phyloP scores from a whole-genome alignment of 2,797 vertebrate genomes.

The Xiphophorus birchmanni region DNA sequence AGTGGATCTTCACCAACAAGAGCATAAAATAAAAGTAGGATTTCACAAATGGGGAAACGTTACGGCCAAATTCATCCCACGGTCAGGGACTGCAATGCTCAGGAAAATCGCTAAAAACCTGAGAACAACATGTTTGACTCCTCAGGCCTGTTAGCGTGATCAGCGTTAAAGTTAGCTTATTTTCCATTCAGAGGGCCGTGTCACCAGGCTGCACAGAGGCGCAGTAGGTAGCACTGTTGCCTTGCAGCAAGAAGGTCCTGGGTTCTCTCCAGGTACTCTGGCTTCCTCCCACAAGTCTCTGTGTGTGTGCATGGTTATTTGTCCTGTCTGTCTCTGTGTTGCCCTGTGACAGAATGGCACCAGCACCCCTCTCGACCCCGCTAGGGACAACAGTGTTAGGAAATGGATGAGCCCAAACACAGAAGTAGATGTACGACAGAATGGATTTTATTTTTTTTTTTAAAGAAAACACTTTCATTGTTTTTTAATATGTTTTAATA shows the following conservation, averaged over 20 bases:
- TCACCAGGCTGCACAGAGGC: not conserved
- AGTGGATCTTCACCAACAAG: not conserved
- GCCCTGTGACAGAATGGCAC: too few species aligned
- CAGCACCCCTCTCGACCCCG: too few species aligned
- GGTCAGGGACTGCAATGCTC: not conserved
- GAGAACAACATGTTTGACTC: not conserved
- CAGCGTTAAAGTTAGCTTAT: not conserved
- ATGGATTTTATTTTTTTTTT: too few species aligned
- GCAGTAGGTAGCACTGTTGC: too few species aligned
- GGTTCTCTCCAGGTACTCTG: too few species aligned
- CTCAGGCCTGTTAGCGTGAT: not conserved
- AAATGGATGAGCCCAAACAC: not conserved
- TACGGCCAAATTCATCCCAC: not conserved
- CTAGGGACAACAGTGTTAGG: too few species aligned
- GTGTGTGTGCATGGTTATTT: too few species aligned
- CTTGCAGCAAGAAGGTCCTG: too few species aligned
- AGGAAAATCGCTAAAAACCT: not conserved
- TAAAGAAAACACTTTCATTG: not conserved
- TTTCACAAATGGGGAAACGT: not conserved
- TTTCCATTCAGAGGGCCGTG: not conserved
- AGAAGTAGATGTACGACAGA: not conserved
- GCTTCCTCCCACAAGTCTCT: too few species aligned
- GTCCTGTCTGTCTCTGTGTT: too few species aligned
- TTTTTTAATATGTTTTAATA: slow-evolving; percentile 67
- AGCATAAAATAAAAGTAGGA: not conserved